phyloP scores from a whole-genome alignment of 92 coral and sea anemone species.

The Phenganax stokvisi region DNA sequence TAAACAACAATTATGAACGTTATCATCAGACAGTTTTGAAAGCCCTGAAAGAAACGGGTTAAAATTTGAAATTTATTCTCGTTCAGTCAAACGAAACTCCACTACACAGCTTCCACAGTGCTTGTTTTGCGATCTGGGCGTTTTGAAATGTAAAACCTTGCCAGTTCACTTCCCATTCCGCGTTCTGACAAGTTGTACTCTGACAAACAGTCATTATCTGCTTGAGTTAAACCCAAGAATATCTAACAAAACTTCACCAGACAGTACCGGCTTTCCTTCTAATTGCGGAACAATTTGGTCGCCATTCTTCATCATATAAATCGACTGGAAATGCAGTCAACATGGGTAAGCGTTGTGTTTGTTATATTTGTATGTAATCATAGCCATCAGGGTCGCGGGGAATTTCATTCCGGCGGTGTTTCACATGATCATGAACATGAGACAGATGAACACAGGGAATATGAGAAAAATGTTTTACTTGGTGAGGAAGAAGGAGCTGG shows the following conservation, averaged over 20 bases:
- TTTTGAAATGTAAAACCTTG: not conserved
- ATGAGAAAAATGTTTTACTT: conserved; percentile 47
- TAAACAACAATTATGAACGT: not conserved
- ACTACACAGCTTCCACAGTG: not conserved
- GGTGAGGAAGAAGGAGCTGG: conserved; percentile 51
- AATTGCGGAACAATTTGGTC: not conserved
- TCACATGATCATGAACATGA: conserved; percentile 41
- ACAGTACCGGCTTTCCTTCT: not conserved
- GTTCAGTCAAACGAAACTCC: too few species aligned
- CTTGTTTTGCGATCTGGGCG: not conserved
- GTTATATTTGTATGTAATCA: not conserved
- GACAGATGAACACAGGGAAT: conserved; percentile 43
- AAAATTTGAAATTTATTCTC: not conserved
- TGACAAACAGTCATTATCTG: not conserved
- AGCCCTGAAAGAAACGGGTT: not conserved
- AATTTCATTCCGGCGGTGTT: not conserved
- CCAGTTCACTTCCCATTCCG: not conserved
- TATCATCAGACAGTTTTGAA: conserved; percentile 2
- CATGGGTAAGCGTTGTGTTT: not conserved
- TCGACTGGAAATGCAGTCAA: not conserved
- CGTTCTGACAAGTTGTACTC: not conserved
- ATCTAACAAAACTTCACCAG: not conserved
- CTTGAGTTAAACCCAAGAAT: not conserved
- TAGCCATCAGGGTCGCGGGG: conserved; percentile 1
- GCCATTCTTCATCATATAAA: not conserved